Conservation (phyloP, 2,797 vertebrate genomes). For the Geotria australis region DNA sequence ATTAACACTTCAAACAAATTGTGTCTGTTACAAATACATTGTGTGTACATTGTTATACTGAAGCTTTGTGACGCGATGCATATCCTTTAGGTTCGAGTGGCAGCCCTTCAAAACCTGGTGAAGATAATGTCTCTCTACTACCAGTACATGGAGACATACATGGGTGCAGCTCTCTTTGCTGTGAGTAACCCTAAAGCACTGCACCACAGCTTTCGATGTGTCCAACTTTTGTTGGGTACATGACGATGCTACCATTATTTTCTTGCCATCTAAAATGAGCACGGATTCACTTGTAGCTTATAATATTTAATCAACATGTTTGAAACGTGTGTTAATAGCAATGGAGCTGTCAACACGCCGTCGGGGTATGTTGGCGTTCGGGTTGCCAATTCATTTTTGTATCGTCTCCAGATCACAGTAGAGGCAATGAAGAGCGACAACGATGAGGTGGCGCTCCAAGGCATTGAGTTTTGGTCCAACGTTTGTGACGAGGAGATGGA, state of each 20-base stretch:
- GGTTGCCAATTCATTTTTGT: no score
- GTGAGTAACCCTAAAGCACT: slow-evolving; percentile 20
- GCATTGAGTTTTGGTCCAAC: slow-evolving; percentile 98
- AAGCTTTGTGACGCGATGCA: background rate
- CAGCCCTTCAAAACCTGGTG: slow-evolving; percentile 84
- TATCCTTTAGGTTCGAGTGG: slow-evolving; percentile 47
- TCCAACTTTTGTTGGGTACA: no score
- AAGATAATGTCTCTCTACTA: slow-evolving; percentile 99
- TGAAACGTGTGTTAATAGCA: no score
- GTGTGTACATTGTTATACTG: background rate
- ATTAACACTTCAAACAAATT: background rate
- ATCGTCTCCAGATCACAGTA: slow-evolving; percentile 44
- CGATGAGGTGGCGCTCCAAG: slow-evolving; percentile 76
- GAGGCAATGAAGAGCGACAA: slow-evolving; percentile 98
- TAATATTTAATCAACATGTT: no score
- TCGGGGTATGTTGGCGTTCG: no score
- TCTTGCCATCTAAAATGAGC: no score
- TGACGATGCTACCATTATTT: no score
- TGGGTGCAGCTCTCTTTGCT: slow-evolving; percentile 85
- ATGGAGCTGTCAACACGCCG: no score
- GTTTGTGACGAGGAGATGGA: slow-evolving; percentile 98
- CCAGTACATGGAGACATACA: slow-evolving; percentile 95
- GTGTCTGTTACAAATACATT: background rate
- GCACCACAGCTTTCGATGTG: background rate
- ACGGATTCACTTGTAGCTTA: no score